Evolutionary conservation across 2,113 vertebrate species (phyloP).

Genomic region (Perca flavescens): DNA sequence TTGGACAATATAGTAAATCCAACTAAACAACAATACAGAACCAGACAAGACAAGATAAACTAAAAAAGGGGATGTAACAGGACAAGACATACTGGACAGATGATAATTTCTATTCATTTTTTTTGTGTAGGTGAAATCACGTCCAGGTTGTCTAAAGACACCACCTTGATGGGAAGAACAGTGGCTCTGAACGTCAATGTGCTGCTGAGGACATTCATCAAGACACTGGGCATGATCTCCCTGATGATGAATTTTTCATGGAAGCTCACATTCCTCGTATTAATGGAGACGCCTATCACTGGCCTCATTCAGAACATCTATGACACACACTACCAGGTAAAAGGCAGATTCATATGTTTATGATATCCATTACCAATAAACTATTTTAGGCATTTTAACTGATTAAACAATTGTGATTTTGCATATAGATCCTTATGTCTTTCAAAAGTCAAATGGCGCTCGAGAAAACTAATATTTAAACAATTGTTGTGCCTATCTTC

Average conservation of each 20-base stretch:
- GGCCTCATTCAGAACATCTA: constrained; percentile 83
- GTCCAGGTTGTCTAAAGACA: constrained; percentile 86
- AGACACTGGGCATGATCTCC: constrained; percentile 82
- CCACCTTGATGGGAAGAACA: constrained; percentile 81
- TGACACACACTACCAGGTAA: constrained; percentile 83
- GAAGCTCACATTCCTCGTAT: constrained; percentile 85
- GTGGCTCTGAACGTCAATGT: constrained; percentile 87
- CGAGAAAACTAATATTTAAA: neutral
- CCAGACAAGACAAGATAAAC: too few relatives aligned
- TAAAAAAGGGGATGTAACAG: neutral
- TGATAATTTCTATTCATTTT: fast-evolving
- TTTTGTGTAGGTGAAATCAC: constrained; percentile 85
- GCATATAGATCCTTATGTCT: neutral
- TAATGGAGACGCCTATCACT: constrained; percentile 83
- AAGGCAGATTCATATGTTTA: neutral
- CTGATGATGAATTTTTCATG: constrained; percentile 88
- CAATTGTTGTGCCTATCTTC: neutral
- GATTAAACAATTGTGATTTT: neutral
- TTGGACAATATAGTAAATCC: too few relatives aligned
- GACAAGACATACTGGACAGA: neutral
- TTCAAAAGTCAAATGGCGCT: neutral
- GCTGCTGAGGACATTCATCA: constrained; percentile 86
- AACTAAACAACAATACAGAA: neutral
- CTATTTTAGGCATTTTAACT: neutral
- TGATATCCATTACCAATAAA: neutral